phyloP scores from a whole-genome alignment of 2,113 vertebrate genomes.

The Puntigrus tetrazona region DNA sequence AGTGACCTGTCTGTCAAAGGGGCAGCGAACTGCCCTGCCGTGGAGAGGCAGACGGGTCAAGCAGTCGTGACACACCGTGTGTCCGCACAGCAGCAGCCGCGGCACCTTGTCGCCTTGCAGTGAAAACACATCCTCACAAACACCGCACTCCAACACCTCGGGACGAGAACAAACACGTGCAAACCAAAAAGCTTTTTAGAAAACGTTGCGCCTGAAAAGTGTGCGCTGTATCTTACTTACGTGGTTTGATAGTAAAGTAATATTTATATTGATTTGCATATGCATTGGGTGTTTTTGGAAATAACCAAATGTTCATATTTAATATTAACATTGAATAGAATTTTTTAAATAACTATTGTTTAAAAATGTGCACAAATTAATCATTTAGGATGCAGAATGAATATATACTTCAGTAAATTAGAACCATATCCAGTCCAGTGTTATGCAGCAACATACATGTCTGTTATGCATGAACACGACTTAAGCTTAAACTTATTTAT shows the following conservation, averaged over 20 bases:
- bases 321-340: no score
- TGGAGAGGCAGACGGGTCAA: slow-evolving; percentile 93
- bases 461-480: neutral
- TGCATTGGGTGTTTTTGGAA: neutral
- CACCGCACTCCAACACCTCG: slow-evolving; percentile 95
- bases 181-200: neutral
- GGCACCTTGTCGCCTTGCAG: slow-evolving; percentile 98
- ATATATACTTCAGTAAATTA: neutral
- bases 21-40: slow-evolving; percentile 92
- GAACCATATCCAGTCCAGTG: neutral
- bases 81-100: slow-evolving; percentile 91
- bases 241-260: neutral
- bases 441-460: neutral
- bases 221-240: neutral
- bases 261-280: neutral
- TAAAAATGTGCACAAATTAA: neutral
- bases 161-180: neutral
- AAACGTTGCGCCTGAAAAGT: neutral
- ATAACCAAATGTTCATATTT: no score
- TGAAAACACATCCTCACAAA: slow-evolving; percentile 98
- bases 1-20: slow-evolving; percentile 95
- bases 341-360: neutral
- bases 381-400: neutral
- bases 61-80: slow-evolving; percentile 96
- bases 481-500: neutral